Base-by-base conservation (phyloP, 2,888 invertebrate species). In the Epinotia nisella region DNA sequence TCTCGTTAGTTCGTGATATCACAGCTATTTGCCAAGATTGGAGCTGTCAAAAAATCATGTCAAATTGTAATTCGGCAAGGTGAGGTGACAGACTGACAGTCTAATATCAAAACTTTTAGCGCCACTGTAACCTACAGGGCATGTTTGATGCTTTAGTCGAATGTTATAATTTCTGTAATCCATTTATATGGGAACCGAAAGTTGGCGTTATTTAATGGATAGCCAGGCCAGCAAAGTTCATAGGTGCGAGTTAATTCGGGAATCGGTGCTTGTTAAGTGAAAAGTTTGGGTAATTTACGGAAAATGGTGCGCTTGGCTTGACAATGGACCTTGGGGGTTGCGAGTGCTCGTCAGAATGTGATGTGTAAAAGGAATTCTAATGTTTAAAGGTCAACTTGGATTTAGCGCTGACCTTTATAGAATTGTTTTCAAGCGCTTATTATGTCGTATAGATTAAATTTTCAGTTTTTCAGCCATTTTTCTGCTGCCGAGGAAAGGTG, bases 111-210 rank as follows among this genome's bases (percentile, higher is more conserved):
- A 68, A 39, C 49, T 72, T 72, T 72, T 49, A 68, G 67, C 49
- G 56, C 17, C 72, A n/a, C 61, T 35, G 72, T 29, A 17, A 49
- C 21, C 35, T 66, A 55, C 49, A 62, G 75, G 84, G 86, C 86
- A 86, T 86, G 87, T 88, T 83, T 79, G 80, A 81, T 82, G 68
- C 66, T 75, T 81, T 80, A 82, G 79, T 81, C 77, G 51, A 61
- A 74, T 64, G 68, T 70, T 76, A 73, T 72, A 74, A 67, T 66
- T 70, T 66, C 69, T 55, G 72, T 72, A 72, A 75, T 69, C 69
- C 64, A 73, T 64, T 69, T 73, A 73, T 73, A 59, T 69, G 62
- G 61, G 62, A 58, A 72, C 74, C 68, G 71, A 72, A 75, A 73
- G 66, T 74, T 70, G 62, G 61, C 39, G 49, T 21, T 56, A 56